phyloP scores from a whole-genome alignment of 37 sponge, comb jelly and placozoan genomes.

The Tethya wilhelma region DNA sequence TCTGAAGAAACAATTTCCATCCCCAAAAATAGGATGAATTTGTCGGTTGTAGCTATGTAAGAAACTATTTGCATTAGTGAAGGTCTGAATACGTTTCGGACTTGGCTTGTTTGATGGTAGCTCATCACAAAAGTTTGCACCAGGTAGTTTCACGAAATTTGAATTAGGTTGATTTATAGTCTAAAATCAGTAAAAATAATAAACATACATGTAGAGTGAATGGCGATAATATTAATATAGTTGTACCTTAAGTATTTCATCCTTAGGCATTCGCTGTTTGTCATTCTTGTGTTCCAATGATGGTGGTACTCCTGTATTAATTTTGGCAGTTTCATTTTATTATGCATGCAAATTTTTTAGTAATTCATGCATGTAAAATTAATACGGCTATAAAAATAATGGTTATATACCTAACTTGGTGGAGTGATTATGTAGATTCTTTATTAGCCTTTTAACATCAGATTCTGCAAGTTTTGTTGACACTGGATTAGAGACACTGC shows the following conservation, averaged over 20 bases:
- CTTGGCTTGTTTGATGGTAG: background rate
- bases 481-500: background rate
- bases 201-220: too few relatives aligned
- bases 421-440: background rate
- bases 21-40: background rate
- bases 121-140: slow-evolving; percentile 1
- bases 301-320: background rate
- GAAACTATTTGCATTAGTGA: background rate
- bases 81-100: background rate
- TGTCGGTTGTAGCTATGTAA: background rate
- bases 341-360: background rate
- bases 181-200: background rate
- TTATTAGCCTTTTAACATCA: background rate
- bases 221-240: too few relatives aligned
- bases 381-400: too few relatives aligned
- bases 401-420: background rate
- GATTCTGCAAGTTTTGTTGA: background rate
- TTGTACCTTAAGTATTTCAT: background rate
- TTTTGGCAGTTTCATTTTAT: background rate
- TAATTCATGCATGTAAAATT: too few relatives aligned
- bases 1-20: background rate
- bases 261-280: background rate
- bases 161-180: background rate
- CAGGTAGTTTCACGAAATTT: background rate
- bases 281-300: background rate